Percentiles rank a stretch among this genome's conserved stretches.
Evolutionary conservation across 2,888 invertebrate species (phyloP).

Genomic region (Muschampia plurimacula): DNA sequence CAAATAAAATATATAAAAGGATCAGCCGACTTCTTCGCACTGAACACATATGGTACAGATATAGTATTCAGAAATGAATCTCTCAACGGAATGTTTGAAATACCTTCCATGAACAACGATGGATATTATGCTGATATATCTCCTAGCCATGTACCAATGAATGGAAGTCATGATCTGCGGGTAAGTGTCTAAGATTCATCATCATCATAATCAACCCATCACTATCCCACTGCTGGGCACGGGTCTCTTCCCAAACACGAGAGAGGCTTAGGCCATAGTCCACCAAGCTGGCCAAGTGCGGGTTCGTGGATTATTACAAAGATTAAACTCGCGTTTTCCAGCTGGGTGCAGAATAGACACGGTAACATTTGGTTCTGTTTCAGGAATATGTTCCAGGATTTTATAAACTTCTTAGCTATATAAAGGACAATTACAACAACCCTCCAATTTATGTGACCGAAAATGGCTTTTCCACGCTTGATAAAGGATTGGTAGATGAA

Average conservation of each 20-base stretch:
- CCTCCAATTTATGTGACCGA: conserved; percentile 69
- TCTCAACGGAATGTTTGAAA: conserved; percentile 14
- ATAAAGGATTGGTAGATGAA: conserved; percentile 62
- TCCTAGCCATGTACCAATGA: conserved; percentile 45
- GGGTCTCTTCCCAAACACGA: no score
- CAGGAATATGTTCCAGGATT: conserved; percentile 48
- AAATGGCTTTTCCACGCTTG: conserved; percentile 72
- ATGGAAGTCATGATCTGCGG: conserved; percentile 41
- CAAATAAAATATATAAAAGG: conserved; percentile 59
- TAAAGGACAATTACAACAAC: conserved; percentile 46
- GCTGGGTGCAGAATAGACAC: neutral
- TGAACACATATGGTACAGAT: conserved; percentile 87
- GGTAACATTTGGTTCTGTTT: neutral
- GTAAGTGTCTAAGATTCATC: conserved; percentile 27
- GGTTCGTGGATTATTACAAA: no score
- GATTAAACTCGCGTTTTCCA: neutral
- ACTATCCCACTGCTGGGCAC: no score
- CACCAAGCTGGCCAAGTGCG: no score
- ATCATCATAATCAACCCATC: no score
- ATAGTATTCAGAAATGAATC: conserved; percentile 41
- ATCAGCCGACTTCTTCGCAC: conserved; percentile 61
- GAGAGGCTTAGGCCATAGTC: no score
- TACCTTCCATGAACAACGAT: conserved; percentile 33
- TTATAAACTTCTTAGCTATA: conserved; percentile 43
- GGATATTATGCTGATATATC: conserved; percentile 38